phyloP scores from a whole-genome alignment of 2,113 vertebrate genomes.

The Misgurnus mizolepis region DNA sequence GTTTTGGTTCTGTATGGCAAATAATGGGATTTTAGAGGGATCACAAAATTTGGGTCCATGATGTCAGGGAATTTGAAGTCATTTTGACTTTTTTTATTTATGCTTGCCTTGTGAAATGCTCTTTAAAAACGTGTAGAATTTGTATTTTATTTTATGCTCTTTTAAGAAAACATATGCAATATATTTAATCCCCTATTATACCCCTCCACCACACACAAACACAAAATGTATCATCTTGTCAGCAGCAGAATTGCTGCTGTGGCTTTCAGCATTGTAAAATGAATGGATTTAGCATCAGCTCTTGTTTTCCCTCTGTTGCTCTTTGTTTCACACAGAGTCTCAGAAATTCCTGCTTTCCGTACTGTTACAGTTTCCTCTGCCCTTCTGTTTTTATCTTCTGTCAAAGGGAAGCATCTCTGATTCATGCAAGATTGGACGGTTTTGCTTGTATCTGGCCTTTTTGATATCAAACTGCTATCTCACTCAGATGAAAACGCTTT shows the following conservation, averaged over 20 bases:
- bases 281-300: background rate
- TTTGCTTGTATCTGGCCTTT: constrained; percentile 11
- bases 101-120: too few relatives aligned
- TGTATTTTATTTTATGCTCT: too few relatives aligned
- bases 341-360: background rate
- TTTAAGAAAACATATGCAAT: background rate
- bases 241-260: background rate
- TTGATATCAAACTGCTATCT: constrained; percentile 37
- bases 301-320: background rate
- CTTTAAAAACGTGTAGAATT: too few relatives aligned
- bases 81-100: too few relatives aligned
- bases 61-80: too few relatives aligned
- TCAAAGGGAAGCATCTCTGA: background rate
- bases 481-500: constrained; percentile 1
- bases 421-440: constrained; percentile 14
- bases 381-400: constrained; percentile 23
- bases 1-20: too few relatives aligned
- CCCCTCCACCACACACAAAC: too few relatives aligned
- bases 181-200: background rate
- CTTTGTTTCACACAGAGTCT: background rate
- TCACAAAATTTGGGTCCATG: too few relatives aligned
- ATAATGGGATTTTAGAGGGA: too few relatives aligned
- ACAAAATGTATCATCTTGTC: background rate
- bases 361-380: constrained; percentile 9
- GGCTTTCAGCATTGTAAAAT: background rate